phyloP scores from a whole-genome alignment of 23 tunicate species.

The Diplosoma virens region DNA sequence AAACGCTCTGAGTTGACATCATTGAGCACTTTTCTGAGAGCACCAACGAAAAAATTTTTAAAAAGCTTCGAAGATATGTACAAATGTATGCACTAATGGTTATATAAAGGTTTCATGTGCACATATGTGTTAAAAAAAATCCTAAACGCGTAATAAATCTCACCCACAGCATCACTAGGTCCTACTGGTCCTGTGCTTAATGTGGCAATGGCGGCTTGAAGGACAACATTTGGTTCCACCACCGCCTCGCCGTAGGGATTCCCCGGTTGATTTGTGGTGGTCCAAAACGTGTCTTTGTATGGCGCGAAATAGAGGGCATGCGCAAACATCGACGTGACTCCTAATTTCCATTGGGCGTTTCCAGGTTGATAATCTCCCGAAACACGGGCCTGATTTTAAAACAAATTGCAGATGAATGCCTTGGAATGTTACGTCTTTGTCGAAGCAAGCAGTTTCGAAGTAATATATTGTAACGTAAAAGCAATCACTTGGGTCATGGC shows the following conservation, averaged over 20 bases:
- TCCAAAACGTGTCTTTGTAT: conserved; percentile 89
- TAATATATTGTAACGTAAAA: too few relatives aligned
- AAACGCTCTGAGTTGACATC: too few relatives aligned
- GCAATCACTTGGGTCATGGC: conserved; percentile 58
- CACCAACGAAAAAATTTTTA: too few relatives aligned
- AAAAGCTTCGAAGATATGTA: too few relatives aligned
- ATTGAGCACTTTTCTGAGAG: too few relatives aligned
- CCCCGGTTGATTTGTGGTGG: conserved; percentile 51
- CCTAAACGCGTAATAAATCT: too few relatives aligned
- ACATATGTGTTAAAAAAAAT: too few relatives aligned
- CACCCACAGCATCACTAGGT: conserved; percentile 64
- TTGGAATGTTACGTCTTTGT: too few relatives aligned
- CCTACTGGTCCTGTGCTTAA: conserved; percentile 88
- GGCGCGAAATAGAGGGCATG: conserved; percentile 79
- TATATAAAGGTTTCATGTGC: too few relatives aligned
- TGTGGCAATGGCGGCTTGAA: conserved; percentile 76
- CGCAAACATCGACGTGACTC: conserved; percentile 77
- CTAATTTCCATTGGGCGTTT: conserved; percentile 79
- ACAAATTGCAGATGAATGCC: too few relatives aligned
- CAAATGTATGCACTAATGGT: too few relatives aligned
- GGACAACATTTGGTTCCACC: conserved; percentile 41
- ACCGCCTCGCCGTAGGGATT: conserved; percentile 41
- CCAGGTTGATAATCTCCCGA: conserved; percentile 87
- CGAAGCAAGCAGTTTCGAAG: too few relatives aligned
- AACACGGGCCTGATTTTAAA: conserved; percentile 82